phyloP scores from a whole-genome alignment of 2,888 invertebrate genomes.

The Polydrusus cervinus region DNA sequence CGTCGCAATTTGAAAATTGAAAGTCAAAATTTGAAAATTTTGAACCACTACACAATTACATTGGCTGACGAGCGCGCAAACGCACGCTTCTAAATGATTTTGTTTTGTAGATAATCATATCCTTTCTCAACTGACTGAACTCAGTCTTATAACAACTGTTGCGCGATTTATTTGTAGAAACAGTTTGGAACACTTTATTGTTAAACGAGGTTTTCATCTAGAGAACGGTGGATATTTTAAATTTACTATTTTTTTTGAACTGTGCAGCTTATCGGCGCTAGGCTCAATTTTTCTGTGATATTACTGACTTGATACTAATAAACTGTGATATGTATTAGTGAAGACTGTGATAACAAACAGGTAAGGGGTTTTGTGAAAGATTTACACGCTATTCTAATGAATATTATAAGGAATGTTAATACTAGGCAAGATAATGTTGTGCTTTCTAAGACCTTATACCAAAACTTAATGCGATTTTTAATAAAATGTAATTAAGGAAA shows the following conservation, averaged over 20 bases:
- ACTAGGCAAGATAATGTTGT: no score
- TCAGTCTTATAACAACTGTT: constrained; percentile 48
- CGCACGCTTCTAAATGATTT: constrained; percentile 21
- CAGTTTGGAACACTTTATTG: constrained; percentile 9
- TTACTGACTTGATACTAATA: constrained; percentile 7
- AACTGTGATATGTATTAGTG: constrained; percentile 36
- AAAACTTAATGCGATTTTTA: not conserved
- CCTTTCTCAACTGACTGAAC: constrained; percentile 25
- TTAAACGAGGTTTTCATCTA: not conserved
- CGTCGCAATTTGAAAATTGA: constrained; percentile 18
- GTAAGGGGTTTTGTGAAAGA: constrained; percentile 11
- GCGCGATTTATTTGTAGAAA: constrained; percentile 31
- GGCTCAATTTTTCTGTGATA: constrained; percentile 35
- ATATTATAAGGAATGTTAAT: no score
- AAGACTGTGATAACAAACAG: constrained; percentile 35
- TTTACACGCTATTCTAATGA: no score
- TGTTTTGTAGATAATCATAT: constrained; percentile 30
- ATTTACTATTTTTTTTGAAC: not conserved
- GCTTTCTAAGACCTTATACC: no score
- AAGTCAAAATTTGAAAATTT: constrained; percentile 26
- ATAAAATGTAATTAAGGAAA: no score
- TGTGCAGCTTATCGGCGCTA: not conserved
- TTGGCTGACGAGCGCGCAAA: constrained; percentile 21
- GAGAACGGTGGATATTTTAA: constrained; percentile 5
- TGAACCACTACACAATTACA: constrained; percentile 14